Conservation (phyloP, 2,888 invertebrate species). For the Drosophila nigricruria region DNA sequence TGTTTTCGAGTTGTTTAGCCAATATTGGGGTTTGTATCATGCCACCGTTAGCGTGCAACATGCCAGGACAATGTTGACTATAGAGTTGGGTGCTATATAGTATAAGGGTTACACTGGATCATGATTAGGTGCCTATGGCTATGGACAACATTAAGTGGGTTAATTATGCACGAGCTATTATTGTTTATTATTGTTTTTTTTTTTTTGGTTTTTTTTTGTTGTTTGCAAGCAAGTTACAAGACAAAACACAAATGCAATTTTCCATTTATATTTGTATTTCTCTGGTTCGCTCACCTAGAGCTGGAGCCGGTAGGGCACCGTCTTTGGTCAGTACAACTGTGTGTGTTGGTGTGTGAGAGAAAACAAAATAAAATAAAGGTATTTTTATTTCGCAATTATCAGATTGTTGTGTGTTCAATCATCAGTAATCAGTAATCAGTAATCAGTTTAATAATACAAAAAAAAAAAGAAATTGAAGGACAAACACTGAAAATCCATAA, state of each 20-base stretch:
- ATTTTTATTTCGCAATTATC: constrained; percentile 43
- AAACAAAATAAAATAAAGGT: constrained; percentile 61
- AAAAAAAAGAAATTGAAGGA: constrained; percentile 21
- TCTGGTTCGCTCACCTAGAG: constrained; percentile 85
- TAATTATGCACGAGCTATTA: constrained; percentile 25
- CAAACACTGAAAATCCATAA: constrained; percentile 47
- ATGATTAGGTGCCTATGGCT: constrained; percentile 38
- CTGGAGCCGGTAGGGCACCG: constrained; percentile 86
- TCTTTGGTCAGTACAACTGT: constrained; percentile 85
- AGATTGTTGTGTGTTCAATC: constrained; percentile 40
- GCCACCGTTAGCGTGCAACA: constrained; percentile 63
- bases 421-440: constrained; percentile 9
- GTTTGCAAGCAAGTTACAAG: constrained; percentile 50
- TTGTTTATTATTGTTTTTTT: neutral
- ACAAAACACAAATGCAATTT: constrained; percentile 46
- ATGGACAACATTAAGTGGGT: constrained; percentile 43
- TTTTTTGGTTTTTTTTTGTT: constrained; percentile 22
- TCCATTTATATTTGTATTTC: constrained; percentile 56
- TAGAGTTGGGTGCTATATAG: constrained; percentile 19
- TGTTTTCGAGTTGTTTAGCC: constrained; percentile 28
- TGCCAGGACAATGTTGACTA: constrained; percentile 40
- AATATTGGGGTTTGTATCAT: constrained; percentile 43
- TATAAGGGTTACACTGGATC: constrained; percentile 23
- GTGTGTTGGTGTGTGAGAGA: constrained; percentile 76
- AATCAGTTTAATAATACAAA: constrained; percentile 23